phyloP scores from a whole-genome alignment of 2,888 invertebrate genomes.

The Lottia gigantea region DNA sequence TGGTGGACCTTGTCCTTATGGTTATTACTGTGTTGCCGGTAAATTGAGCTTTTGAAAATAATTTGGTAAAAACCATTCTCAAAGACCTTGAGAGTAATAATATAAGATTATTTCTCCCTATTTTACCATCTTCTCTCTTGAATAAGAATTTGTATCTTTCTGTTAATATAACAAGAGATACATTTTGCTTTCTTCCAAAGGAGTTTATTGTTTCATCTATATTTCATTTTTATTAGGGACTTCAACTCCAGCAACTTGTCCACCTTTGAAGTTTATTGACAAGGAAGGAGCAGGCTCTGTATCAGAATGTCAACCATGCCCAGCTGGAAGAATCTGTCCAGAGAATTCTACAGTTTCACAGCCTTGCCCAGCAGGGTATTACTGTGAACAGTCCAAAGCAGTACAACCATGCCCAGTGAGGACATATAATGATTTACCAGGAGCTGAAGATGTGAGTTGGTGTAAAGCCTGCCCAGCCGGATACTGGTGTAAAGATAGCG shows the following conservation, averaged over 20 bases:
- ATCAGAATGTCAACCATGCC: slow-evolving; percentile 60
- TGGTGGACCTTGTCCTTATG: slow-evolving; percentile 61
- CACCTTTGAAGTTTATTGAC: slow-evolving; percentile 53
- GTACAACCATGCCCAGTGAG: slow-evolving; percentile 42
- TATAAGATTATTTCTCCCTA: too few species aligned
- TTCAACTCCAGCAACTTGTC: slow-evolving; percentile 44
- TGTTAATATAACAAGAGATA: neutral
- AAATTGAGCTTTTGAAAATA: too few species aligned
- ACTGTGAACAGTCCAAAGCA: slow-evolving; percentile 48
- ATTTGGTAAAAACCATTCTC: too few species aligned
- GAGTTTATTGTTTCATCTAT: neutral
- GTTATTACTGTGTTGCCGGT: slow-evolving; percentile 62
- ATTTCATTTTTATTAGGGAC: slow-evolving; percentile 39
- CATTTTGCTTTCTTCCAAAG: neutral
- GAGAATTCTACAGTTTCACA: slow-evolving; percentile 56
- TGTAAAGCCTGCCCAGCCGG: slow-evolving; percentile 62
- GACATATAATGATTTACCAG: slow-evolving; percentile 55
- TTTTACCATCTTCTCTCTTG: too few species aligned
- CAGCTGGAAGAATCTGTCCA: slow-evolving; percentile 63
- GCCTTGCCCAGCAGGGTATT: slow-evolving; percentile 60
- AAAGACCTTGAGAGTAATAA: too few species aligned
- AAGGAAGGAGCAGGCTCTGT: slow-evolving; percentile 53
- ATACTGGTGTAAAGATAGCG: slow-evolving; percentile 57
- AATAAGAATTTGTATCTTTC: too few species aligned
- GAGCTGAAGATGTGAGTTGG: slow-evolving; percentile 47